Base-by-base conservation (phyloP, 1,140 invertebrate genomes). In the Brachionus koreanus region DNA sequence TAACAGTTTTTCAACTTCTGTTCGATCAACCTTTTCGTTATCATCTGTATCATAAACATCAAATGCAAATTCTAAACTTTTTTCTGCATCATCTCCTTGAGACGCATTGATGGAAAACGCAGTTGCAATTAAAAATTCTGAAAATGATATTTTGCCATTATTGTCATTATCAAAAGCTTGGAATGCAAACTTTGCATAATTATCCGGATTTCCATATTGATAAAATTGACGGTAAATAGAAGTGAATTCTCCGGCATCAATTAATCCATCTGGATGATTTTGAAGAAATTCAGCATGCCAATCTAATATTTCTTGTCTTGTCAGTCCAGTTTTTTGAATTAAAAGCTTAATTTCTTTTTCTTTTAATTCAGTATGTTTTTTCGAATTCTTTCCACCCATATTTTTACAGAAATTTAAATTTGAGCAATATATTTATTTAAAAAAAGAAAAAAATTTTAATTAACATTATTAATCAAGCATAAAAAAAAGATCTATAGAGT, bases 1-100 rank as follows among this genome's bases (percentile, higher is more conserved):
- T 9, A 83, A 19, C 49, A 74, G 13, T 5, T 23, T 74, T 25
- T 57, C 35, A 10, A 49, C 49, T 42, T 83, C 82, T 35, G 72
- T 74, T 74, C 29, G 49, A 5, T 72, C 46, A 37, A 83, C 52
- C 25, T 42, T 35, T 12, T 49, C 67, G 42, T 83, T 83, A 13
- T 83, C 42, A 42, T 83, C 49, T 13, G 19, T n/a, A 57, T 83
- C 82, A 74, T 83, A 83, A 39, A 83, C 19, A 46, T 83, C 67
- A 52, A 75, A 83, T 13, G 82, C 82, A 49, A 75, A 35, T 49
- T 63, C 37, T 3, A 76, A 52, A 29, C 75, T 57, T 76, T 83
- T 75, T n/a, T 83, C 49, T 33, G 12, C 13, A 29, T 52, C 46
- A 49, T 76, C 52, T n/a, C 16, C 69, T 43, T 33, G 33, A 12